phyloP scores from a whole-genome alignment of 1,140 invertebrate species.

The Cephus cinctus region DNA sequence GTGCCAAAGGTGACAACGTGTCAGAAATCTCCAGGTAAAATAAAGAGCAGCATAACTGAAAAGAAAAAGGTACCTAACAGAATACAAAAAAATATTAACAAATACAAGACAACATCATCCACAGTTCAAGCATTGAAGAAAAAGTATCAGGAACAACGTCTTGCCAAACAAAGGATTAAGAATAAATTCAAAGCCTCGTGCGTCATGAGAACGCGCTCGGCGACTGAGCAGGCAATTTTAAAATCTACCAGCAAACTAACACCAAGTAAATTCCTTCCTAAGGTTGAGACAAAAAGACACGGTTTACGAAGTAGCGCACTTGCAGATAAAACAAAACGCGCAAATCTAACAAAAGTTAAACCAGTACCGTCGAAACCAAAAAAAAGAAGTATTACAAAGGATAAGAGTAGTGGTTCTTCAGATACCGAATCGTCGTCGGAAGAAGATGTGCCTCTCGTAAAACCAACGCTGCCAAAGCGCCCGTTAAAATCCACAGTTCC shows the following conservation, averaged over 20 bases:
- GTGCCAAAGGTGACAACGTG: conserved; percentile 7
- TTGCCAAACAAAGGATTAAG: conserved; percentile 57
- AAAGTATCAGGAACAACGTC: conserved; percentile 66
- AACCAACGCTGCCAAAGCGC: conserved; percentile 29
- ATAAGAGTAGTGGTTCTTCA: conserved; percentile 31
- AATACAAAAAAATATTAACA: conserved; percentile 32
- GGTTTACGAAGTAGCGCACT: conserved; percentile 43
- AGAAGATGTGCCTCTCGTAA: conserved; percentile 33
- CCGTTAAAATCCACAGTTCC: no score
- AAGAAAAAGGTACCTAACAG: conserved; percentile 30
- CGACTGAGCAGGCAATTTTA: conserved; percentile 31
- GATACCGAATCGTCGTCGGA: conserved; percentile 47
- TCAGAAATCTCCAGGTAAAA: conserved; percentile 10
- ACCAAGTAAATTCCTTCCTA: conserved; percentile 35
- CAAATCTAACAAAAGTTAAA: conserved; percentile 11
- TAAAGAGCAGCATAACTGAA: conserved; percentile 24
- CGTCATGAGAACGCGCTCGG: conserved; percentile 48
- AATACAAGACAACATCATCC: conserved; percentile 46
- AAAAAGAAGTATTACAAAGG: conserved; percentile 21
- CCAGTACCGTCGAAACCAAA: conserved; percentile 23
- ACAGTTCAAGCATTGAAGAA: conserved; percentile 63
- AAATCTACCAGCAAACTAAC: conserved; percentile 31
- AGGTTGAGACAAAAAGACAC: conserved; percentile 39
- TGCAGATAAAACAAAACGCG: conserved; percentile 14
- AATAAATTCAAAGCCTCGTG: conserved; percentile 44